Evolutionary conservation across 1,140 invertebrate species (phyloP).

Genomic region (Lithobius niger): DNA sequence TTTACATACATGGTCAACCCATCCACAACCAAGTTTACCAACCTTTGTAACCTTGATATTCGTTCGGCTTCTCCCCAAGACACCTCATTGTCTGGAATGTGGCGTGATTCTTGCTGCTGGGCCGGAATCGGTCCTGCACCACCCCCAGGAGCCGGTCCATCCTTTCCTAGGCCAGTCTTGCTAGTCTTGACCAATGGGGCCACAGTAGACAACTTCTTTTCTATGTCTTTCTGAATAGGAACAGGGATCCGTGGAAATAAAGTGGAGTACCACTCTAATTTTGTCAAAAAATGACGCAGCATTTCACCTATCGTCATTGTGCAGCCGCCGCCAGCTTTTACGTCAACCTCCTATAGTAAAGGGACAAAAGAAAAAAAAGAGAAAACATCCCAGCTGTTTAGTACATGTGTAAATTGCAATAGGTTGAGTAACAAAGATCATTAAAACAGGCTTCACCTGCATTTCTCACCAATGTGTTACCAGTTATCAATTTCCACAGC

Average conservation of each 20-base stretch:
- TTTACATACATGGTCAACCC: too few species aligned
- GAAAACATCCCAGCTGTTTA: not conserved
- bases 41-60: constrained; percentile 8
- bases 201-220: constrained; percentile 48
- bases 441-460: too few species aligned
- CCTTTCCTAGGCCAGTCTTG: constrained; percentile 33
- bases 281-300: constrained; percentile 81
- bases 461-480: not conserved
- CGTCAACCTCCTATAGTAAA: constrained; percentile 66
- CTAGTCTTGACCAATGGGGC: constrained; percentile 31
- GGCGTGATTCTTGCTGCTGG: constrained; percentile 13
- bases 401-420: too few species aligned
- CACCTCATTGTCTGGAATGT: constrained; percentile 38
- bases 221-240: constrained; percentile 76
- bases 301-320: constrained; percentile 88
- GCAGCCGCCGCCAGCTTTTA: constrained; percentile 92
- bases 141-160: constrained; percentile 17
- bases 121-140: constrained; percentile 29
- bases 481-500: not conserved
- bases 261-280: constrained; percentile 96
- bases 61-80: constrained; percentile 39
- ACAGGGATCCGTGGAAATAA: constrained; percentile 98
- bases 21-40: too few species aligned
- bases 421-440: too few species aligned
- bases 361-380: constrained; percentile 10